Evolutionary conservation across 2,113 vertebrate species (phyloP).

Genomic region (Indicator indicator): DNA sequence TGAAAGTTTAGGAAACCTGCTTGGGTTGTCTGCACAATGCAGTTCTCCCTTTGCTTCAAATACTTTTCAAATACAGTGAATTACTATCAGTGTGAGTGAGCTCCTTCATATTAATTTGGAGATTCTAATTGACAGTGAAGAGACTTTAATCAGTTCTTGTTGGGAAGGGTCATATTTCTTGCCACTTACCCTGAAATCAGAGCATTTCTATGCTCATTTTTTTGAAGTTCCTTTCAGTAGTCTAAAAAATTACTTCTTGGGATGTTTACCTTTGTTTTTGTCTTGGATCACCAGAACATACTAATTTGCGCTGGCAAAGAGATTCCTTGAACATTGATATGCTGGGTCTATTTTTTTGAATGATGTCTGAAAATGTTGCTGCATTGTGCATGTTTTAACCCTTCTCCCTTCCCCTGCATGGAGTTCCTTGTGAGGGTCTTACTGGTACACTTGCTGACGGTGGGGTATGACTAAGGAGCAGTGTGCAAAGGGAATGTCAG

Average conservation of each 20-base stretch:
- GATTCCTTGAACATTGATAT: constrained; percentile 68
- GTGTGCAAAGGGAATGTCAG: neutral
- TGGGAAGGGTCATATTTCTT: neutral
- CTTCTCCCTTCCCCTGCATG: constrained; percentile 87
- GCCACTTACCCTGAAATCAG: constrained; percentile 1
- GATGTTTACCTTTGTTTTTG: constrained; percentile 79
- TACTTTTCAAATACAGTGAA: neutral
- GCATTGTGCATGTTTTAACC: constrained; percentile 91
- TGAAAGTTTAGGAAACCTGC: constrained; percentile 38
- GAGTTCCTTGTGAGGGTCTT: constrained; percentile 70
- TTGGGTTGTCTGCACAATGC: constrained; percentile 55
- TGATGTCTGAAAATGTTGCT: constrained; percentile 78
- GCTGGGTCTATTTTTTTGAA: constrained; percentile 73
- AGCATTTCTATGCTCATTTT: constrained; percentile 11
- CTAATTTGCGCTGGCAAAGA: constrained; percentile 86
- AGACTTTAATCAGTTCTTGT: neutral
- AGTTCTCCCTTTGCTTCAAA: constrained; percentile 52
- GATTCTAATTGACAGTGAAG: neutral
- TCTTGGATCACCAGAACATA: constrained; percentile 83
- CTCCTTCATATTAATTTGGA: neutral
- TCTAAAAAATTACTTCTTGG: constrained; percentile 15
- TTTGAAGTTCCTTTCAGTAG: constrained; percentile 9
- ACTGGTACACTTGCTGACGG: neutral
- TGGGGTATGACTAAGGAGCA: neutral
- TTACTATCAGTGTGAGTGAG: neutral